These are phyloP conservation scores for Turdus rufiventris DNA, from an alignment of 2,113 vertebrate genomes.

Conservation along the genomic window DNA sequence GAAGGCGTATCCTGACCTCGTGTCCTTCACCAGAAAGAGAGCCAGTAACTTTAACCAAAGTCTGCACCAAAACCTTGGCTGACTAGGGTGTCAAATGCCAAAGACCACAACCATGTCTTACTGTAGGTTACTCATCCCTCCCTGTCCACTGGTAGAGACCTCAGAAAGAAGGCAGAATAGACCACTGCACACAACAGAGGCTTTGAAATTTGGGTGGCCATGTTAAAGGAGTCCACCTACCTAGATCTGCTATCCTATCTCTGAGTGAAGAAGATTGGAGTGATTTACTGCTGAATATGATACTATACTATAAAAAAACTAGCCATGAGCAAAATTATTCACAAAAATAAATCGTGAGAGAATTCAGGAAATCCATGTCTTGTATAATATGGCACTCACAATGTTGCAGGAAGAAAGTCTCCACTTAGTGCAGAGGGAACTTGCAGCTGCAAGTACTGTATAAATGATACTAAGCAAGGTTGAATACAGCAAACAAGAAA, in stretches of 20 bases:
- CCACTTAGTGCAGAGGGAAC: background rate
- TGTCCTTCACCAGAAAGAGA: background rate
- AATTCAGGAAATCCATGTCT: background rate
- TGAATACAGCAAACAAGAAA: background rate
- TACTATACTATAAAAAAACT: background rate
- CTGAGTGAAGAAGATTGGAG: background rate
- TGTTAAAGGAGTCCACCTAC: background rate
- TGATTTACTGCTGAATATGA: background rate
- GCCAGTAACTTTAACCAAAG: background rate
- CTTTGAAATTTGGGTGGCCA: background rate
- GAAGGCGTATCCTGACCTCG: background rate
- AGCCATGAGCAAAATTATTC: background rate
- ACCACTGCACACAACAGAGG: background rate
- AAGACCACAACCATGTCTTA: background rate
- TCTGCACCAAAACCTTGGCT: background rate
- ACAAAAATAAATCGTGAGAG: background rate
- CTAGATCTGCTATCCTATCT: background rate
- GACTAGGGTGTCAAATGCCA: background rate
- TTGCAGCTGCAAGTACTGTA: background rate
- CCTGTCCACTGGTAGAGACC: background rate
- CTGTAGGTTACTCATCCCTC: accelerated
- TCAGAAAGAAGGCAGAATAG: background rate
- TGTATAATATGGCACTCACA: accelerated
- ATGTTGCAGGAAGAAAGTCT: background rate
- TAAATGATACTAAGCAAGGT: background rate